phyloP scores from a whole-genome alignment of 2,113 vertebrate species.

The Calcarius ornatus region DNA sequence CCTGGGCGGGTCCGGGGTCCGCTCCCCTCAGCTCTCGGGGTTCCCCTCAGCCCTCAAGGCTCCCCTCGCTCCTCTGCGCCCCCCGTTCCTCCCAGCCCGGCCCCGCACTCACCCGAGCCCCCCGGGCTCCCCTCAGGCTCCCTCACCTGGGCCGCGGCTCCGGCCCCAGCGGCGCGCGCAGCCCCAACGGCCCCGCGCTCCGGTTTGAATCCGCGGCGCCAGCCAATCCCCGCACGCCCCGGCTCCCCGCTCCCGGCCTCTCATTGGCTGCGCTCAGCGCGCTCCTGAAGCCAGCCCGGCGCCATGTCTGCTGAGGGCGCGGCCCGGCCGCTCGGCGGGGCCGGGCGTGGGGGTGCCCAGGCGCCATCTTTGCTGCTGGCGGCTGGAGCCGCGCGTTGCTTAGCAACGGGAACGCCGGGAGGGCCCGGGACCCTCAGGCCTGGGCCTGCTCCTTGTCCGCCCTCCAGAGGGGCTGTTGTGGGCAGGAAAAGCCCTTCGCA shows the following conservation, averaged over 20 bases:
- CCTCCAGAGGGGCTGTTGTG: rapidly evolving
- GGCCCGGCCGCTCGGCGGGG: rapidly evolving
- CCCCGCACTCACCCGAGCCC: background rate
- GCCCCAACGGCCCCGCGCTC: background rate
- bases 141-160: background rate
- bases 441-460: rapidly evolving
- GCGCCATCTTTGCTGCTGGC: slow-evolving; percentile 14
- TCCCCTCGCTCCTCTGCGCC: background rate
- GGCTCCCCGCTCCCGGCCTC: background rate
- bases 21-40: too few relatives aligned
- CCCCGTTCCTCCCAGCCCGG: background rate
- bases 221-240: background rate
- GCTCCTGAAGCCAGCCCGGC: background rate
- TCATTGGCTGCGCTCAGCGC: background rate
- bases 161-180: background rate
- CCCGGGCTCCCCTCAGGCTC: background rate
- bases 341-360: rapidly evolving
- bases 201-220: background rate
- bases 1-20: background rate
- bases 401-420: background rate
- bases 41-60: background rate
- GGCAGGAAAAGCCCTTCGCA: rapidly evolving
- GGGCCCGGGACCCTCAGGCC: rapidly evolving
- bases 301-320: background rate
- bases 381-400: rapidly evolving